These are phyloP conservation scores for Echinops telfairi DNA, from an alignment of 2,113 vertebrate genomes.

Conservation along the genomic window DNA sequence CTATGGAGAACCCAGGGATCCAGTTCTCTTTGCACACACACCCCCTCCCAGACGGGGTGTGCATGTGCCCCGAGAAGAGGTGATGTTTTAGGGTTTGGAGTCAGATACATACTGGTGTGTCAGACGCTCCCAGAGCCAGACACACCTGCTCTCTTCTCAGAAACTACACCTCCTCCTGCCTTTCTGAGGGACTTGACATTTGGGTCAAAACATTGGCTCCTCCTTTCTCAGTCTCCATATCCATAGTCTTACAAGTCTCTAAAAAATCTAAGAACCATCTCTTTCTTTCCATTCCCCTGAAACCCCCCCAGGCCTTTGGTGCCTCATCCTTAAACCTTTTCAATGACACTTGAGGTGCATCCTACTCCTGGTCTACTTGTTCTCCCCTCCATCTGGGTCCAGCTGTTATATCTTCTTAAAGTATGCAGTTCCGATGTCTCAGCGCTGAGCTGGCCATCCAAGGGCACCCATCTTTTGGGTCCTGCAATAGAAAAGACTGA, in stretches of 20 bases:
- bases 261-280: fast-evolving
- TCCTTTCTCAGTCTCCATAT: not conserved
- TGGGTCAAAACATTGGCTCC: not conserved
- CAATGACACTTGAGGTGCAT: fast-evolving
- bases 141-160: not conserved
- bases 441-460: not conserved
- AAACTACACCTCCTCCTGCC: not conserved
- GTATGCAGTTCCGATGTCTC: too few relatives aligned
- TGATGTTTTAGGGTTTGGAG: not conserved
- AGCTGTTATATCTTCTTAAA: not conserved
- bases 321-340: not conserved
- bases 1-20: not conserved
- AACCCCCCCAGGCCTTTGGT: fast-evolving
- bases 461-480: not conserved
- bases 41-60: not conserved
- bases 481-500: too few relatives aligned
- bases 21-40: too few relatives aligned
- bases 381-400: not conserved
- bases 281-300: not conserved
- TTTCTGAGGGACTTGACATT: not conserved
- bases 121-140: not conserved
- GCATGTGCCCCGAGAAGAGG: fast-evolving
- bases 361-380: not conserved
- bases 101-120: not conserved
- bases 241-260: not conserved